Percentiles rank a stretch among this genome's conserved stretches.
Evolutionary conservation across 2,888 invertebrate species (phyloP).

Genomic region (Dynastes hyllus): DNA sequence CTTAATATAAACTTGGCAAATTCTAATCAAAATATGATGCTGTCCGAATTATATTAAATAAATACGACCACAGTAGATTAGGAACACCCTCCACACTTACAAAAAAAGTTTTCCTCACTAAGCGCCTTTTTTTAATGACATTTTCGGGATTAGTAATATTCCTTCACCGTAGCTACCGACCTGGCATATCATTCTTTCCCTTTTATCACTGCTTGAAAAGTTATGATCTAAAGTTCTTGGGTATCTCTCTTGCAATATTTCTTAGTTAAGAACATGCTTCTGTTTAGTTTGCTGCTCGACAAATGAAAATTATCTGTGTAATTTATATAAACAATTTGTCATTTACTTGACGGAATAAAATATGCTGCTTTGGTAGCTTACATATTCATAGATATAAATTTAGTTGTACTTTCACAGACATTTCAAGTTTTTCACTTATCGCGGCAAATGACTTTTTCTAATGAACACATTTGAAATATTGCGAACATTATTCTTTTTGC

Average conservation of each 20-base stretch:
- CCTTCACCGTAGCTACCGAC: background rate
- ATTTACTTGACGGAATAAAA: slow-evolving; percentile 3
- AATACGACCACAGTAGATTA: slow-evolving; percentile 3
- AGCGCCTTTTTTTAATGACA: background rate
- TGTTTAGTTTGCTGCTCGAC: slow-evolving; percentile 8
- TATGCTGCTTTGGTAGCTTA: background rate
- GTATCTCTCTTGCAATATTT: slow-evolving; percentile 8
- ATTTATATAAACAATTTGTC: slow-evolving; percentile 9
- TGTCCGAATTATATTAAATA: slow-evolving; percentile 25
- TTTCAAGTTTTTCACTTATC: too few relatives aligned
- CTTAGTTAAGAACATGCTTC: background rate
- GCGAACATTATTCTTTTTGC: too few relatives aligned
- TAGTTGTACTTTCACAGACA: too few relatives aligned
- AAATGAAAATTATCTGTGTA: slow-evolving; percentile 6
- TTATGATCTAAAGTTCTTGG: background rate
- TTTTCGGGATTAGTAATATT: background rate
- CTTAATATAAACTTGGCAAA: slow-evolving; percentile 26
- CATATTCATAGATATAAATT: too few relatives aligned
- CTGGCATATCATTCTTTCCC: slow-evolving; percentile 8
- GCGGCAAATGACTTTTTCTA: too few relatives aligned
- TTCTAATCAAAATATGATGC: slow-evolving; percentile 20
- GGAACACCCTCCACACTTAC: background rate
- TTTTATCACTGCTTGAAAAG: slow-evolving; percentile 5
- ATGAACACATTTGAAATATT: too few relatives aligned
- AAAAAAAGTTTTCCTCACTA: background rate